Conservation (phyloP, 1,140 invertebrate species). For the Panagrolaimus sp. region DNA sequence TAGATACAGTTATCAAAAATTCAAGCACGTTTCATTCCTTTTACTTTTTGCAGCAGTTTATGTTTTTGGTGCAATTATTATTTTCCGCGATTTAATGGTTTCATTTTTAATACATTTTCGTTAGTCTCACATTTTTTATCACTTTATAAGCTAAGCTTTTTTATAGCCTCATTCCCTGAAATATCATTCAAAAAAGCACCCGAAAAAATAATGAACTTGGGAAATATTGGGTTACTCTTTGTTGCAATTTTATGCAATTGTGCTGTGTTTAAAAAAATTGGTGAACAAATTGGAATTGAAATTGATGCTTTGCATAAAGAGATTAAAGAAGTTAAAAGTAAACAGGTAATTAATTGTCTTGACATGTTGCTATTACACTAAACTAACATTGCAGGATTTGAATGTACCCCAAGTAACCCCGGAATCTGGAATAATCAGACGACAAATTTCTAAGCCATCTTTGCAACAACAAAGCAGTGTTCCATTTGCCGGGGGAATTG, state of each 20-base stretch:
- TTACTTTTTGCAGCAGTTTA: conserved; percentile 1
- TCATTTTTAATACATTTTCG: too few species aligned
- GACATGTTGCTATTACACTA: too few species aligned
- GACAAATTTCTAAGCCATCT: not conserved
- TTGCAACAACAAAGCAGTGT: not conserved
- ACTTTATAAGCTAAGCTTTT: too few species aligned
- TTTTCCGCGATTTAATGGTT: too few species aligned
- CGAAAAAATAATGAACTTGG: not conserved
- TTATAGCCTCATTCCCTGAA: too few species aligned
- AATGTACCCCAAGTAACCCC: too few species aligned
- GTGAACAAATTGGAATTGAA: not conserved
- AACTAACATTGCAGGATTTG: too few species aligned
- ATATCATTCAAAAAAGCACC: not conserved
- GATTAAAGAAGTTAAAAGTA: not conserved
- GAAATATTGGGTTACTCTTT: not conserved
- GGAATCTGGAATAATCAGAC: too few species aligned
- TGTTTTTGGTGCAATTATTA: not conserved
- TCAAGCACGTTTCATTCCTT: not conserved
- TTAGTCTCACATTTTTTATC: too few species aligned
- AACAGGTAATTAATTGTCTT: too few species aligned
- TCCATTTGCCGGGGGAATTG: too few species aligned
- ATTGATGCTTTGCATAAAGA: conserved; percentile 1
- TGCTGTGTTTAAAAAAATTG: not conserved
- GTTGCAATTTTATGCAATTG: conserved; percentile 3
- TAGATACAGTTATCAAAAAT: not conserved